Evolutionary conservation across 2,888 invertebrate species (phyloP).

Genomic region (Merodon equestris): DNA sequence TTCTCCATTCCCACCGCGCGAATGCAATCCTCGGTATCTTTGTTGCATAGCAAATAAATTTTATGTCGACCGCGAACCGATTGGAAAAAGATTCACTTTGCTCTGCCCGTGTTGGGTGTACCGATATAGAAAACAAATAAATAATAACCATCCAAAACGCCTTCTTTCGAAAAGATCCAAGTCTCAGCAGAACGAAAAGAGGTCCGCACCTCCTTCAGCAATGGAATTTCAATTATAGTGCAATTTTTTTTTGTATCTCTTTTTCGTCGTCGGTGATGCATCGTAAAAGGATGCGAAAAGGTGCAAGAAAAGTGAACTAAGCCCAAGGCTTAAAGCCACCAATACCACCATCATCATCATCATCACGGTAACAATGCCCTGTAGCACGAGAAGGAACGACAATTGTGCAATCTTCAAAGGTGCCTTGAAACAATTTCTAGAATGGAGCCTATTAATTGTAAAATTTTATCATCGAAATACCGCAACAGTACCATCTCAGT

Average conservation of each 20-base stretch:
- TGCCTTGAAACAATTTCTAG: conserved; percentile 16
- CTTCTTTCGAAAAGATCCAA: conserved; percentile 17
- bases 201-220: conserved; percentile 42
- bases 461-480: conserved; percentile 4
- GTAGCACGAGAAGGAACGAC: background rate
- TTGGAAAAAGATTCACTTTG: conserved; percentile 30
- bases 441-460: conserved; percentile 11
- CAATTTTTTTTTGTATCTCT: conserved; percentile 5
- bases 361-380: background rate
- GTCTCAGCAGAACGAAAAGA: conserved; percentile 24
- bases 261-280: conserved; percentile 22
- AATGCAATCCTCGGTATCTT: conserved; percentile 6
- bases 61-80: conserved; percentile 23
- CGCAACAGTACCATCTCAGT: conserved; percentile 23
- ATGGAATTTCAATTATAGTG: conserved; percentile 57
- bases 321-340: conserved; percentile 5
- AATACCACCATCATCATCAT: conserved; percentile 6
- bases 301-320: conserved; percentile 30
- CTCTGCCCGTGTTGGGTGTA: conserved; percentile 4
- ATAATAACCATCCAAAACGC: conserved; percentile 45
- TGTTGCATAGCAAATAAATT: conserved; percentile 39
- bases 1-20: conserved; percentile 2
- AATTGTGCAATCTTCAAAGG: conserved; percentile 13
- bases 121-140: conserved; percentile 27
- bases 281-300: conserved; percentile 35